Evolutionary conservation across 2,888 invertebrate species (phyloP), one percentile per base, ranked within the genome.

Genomic region (Mythimna ferrago): DNA sequence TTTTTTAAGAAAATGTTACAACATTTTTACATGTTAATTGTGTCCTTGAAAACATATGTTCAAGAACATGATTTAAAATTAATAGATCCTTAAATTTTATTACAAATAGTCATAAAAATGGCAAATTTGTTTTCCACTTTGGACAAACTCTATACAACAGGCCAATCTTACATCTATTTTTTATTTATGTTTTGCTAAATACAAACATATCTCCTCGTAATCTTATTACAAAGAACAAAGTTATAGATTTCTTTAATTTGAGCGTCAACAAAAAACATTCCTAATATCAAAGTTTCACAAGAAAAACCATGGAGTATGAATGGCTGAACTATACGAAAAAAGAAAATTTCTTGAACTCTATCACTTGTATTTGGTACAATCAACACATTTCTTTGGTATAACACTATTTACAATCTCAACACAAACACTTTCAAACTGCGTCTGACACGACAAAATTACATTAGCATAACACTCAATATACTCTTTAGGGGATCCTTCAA

Each of bases 371-470:
- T 72, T 62, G 51, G n/a, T 66, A 67, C 41, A 70, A 35, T 63
- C 38, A 61, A 71, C 60, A 56, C 60, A 38, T 63, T 64, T 85
- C 85, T 83, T 85, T 85, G 83, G 83, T 85, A 75, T 76, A 63
- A 73, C 35, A 66, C 44, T 85, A 82, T 80, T 82, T 82, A 85
- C 85, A 85, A 53, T 71, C 6, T 65, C 54, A 74, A 77, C 53
- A 19, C 14, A n/a, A 56, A 66, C n/a, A 56, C 38, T 60, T 16
- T 56, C 54, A 63, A 60, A 69, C 38, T 51, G 48, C 5, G 6
- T 62, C 19, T 69, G 62, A 41, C 54, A 62, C 62, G 63, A 76
- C 68, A 64, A 62, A 54, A 66, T 69, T 9, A 53, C 56, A 64
- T 56, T 60, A 74, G 65, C 62, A 60, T 66, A 62, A 73, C 66